These are phyloP conservation scores for Acromyrmex heyeri DNA, from an alignment of 1,140 invertebrate genomes.

Conservation along the genomic window DNA sequence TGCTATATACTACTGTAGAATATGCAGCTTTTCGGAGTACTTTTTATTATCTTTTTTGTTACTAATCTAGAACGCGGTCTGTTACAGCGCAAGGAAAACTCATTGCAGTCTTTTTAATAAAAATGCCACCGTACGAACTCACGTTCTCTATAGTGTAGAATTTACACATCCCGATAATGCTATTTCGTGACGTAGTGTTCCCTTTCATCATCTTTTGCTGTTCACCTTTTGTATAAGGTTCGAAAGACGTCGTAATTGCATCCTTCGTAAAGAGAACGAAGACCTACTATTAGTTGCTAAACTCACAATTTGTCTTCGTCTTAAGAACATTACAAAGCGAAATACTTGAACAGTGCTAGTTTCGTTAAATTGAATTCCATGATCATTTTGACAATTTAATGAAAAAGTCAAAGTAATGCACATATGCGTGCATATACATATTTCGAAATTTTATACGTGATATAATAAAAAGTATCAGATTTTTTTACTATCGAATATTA, in stretches of 20 bases:
- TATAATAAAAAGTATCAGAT: neutral
- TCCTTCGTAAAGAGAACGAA: conserved; percentile 65
- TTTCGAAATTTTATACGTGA: neutral
- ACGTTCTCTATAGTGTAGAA: neutral
- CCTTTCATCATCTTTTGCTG: conserved; percentile 22
- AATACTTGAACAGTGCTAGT: conserved; percentile 1
- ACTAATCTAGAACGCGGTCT: conserved; percentile 21
- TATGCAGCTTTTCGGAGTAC: conserved; percentile 12
- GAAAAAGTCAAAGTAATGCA: neutral
- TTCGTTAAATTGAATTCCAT: conserved; percentile 10
- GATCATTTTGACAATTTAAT: conserved; percentile 30
- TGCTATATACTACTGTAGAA: neutral
- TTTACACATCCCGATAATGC: conserved; percentile 49
- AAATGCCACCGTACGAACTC: conserved; percentile 24
- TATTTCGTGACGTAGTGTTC: conserved; percentile 43
- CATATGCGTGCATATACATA: too few relatives aligned
- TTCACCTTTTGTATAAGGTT: conserved; percentile 57
- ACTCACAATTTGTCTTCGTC: conserved; percentile 53
- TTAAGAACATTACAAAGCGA: conserved; percentile 15
- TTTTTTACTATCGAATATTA: conserved; percentile 11
- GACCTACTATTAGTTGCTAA: conserved; percentile 71
- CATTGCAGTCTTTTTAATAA: conserved; percentile 20
- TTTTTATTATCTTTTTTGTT: conserved; percentile 35
- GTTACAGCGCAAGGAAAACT: conserved; percentile 35
- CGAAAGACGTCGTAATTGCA: conserved; percentile 70